Evolutionary conservation across 2,113 vertebrate genomes (phyloP), one percentile per base, ranked within the genome.

Genomic region (Clarias batrachus): DNA sequence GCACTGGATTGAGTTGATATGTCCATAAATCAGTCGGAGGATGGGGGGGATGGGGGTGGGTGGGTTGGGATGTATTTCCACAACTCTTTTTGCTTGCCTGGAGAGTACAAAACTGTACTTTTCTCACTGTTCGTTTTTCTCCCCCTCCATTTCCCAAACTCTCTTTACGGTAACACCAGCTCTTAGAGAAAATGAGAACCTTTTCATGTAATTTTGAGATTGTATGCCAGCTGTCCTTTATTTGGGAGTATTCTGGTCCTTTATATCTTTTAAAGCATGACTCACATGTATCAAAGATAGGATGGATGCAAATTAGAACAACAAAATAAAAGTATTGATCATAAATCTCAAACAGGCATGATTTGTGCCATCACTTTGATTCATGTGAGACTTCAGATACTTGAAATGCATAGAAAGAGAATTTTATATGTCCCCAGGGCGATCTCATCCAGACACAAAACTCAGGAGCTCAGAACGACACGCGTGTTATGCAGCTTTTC

Each of bases 21-120:
- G 73, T 60, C 86, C 90, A 68, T 88, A 83, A 87, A 90, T 88
- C 71, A 78, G 65, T 56, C 68, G 57, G 3, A 19, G 8, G 37
- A 19, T 74, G 19, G 11, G 17, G 25, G 74, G 8, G 37, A 19
- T 74, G 19, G 11, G 17, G 25, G 74, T 2, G 48, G 25, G 74
- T n/a, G 48, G 74, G 21, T 21, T 54, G 19, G 21, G 16, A 74
- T 19, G 48, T 10, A 85, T 90, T 81, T 85, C 33, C 56, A 77
- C 10, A 17, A 25, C 52, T 81, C 52, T 17, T 12, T 54, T 48
- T 0, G 65, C 56, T 37, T 23, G 74, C 60, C 62, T 86, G 41
- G 54, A 83, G 81, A 87, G 81, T 54, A 25, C 66, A 23, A 27
- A 82, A 81, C 76, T 62, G 54, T 48, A 56, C 10, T 27, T 27